Percentiles rank a stretch among this genome's conserved stretches.
phyloP scores from a whole-genome alignment of 2,113 vertebrate species.

The Percopsis transmontana region DNA sequence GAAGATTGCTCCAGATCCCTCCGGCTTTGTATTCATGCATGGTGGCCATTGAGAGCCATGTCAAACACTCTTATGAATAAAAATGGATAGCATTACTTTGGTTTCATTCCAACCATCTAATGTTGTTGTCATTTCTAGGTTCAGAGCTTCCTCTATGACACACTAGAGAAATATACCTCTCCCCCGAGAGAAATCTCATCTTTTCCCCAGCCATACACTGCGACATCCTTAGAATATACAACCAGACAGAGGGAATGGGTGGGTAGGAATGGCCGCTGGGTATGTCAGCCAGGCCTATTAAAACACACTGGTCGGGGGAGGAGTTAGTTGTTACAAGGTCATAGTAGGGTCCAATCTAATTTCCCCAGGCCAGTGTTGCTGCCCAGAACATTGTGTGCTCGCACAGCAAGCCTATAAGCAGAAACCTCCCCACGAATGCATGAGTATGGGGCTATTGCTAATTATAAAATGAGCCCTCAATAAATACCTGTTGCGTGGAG shows the following conservation, averaged over 20 bases:
- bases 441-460: constrained; percentile 28
- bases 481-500: background rate
- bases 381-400: constrained; percentile 34
- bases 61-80: constrained; percentile 60
- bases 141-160: constrained; percentile 29
- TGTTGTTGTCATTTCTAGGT: constrained; percentile 62
- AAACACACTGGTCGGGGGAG: constrained; percentile 53
- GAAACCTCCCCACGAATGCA: constrained; percentile 23
- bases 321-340: constrained; percentile 57
- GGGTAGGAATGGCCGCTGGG: constrained; percentile 51
- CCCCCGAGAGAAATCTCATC: constrained; percentile 65
- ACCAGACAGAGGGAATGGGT: constrained; percentile 34
- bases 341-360: constrained; percentile 34
- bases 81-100: constrained; percentile 63
- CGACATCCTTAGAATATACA: constrained; percentile 58
- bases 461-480: constrained; percentile 37
- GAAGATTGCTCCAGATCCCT: constrained; percentile 41
- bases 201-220: constrained; percentile 54
- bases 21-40: constrained; percentile 37
- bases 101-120: constrained; percentile 66
- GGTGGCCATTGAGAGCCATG: constrained; percentile 44
- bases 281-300: constrained; percentile 57
- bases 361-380: constrained; percentile 33
- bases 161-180: constrained; percentile 61
- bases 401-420: constrained; percentile 19